Base-by-base conservation (phyloP, 2,888 invertebrate species). In the Lymantria monacha region DNA sequence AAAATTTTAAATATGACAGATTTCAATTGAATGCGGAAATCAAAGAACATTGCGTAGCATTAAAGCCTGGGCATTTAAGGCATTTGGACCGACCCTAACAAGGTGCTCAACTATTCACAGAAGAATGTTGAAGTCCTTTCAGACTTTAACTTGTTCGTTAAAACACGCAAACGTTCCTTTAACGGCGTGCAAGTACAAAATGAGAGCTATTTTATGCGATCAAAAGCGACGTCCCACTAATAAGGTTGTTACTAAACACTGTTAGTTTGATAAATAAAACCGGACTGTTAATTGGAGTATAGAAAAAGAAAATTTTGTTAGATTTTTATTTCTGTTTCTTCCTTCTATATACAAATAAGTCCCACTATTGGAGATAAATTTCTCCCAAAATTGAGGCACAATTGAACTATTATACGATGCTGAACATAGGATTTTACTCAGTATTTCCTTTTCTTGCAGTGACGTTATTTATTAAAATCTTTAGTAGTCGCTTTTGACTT, bases 81-180 rank as follows among this genome's bases (percentile, higher is more conserved):
- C 79, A 85, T 84, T 70, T 81, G 66, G 78, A 81, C 84, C 83
- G 74, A 61, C 63, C 62, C 79, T 87, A 87, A 87, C 86, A 85
- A 85, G 85, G 79, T 80, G 69, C 85, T 85, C 63, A 66, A 63
- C 74, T 74, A 81, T 86, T 82, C 79, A 83, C 63, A 76, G 76
- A 74, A 81, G 82, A 82, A 83, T 78, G 76, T 74, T 68, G 72
- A 77, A 70, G 64, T 69, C 73, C 75, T 80, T 79, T 81, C 76
- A 81, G 64, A 74, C 63, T 74, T 75, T 68, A 81, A 75, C 76
- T 79, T 79, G 81, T 83, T 87, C 81, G 79, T 83, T 85, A 83
- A 77, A 79, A 78, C 67, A 76, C 75, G 75, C 74, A 70, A 76
- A 72, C 70, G 70, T 81, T 79, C 74, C 75, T 81, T 79, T 75